Percentiles rank a stretch among this genome's conserved stretches.
These are phyloP conservation scores for Colostygia pectinataria DNA, from an alignment of 2,888 invertebrate species.

Conservation along the genomic window DNA sequence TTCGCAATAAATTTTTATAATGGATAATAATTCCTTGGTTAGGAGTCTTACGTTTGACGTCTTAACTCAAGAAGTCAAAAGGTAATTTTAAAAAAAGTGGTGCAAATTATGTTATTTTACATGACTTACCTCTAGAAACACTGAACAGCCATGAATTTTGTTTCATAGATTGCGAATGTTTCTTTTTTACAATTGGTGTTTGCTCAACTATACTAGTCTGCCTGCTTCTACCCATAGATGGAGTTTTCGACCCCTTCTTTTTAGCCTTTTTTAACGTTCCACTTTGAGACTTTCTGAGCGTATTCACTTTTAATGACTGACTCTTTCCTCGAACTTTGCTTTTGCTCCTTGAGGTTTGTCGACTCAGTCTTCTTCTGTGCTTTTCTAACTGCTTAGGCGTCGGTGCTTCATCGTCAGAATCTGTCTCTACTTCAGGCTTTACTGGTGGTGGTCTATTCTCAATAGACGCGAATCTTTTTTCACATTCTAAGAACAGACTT, in stretches of 20 bases:
- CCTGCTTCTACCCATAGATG: constrained; percentile 61
- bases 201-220: constrained; percentile 72
- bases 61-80: no score
- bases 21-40: no score
- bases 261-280: constrained; percentile 74
- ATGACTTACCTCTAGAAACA: constrained; percentile 62
- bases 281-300: constrained; percentile 72
- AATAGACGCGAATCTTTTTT: constrained; percentile 60
- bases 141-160: constrained; percentile 75
- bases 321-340: constrained; percentile 76
- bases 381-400: constrained; percentile 62
- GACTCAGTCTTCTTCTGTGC: constrained; percentile 69
- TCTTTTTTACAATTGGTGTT: constrained; percentile 66
- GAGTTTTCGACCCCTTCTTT: constrained; percentile 67
- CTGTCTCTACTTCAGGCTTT: constrained; percentile 61
- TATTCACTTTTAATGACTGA: constrained; percentile 72
- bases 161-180: constrained; percentile 59
- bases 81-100: no score
- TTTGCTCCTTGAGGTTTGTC: constrained; percentile 76
- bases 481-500: constrained; percentile 69
- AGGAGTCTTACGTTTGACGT: no score
- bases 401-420: constrained; percentile 63
- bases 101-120: neutral
- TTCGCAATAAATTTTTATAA: no score
- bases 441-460: constrained; percentile 35